Conservation (phyloP, 2,888 invertebrate species). For the Hartigia nigra region DNA sequence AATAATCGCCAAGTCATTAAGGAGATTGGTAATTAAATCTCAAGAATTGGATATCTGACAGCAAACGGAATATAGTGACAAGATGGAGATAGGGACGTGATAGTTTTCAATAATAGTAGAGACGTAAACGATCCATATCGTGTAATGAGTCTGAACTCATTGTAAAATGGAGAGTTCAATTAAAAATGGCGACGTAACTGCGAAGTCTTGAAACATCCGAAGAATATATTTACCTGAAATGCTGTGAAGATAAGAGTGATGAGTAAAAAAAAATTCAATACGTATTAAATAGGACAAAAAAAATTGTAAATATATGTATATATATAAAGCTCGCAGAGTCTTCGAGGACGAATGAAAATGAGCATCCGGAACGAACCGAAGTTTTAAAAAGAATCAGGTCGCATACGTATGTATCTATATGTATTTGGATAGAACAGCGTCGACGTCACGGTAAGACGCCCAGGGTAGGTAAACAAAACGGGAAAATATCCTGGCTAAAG, state of each 20-base stretch:
- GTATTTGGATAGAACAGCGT: background rate
- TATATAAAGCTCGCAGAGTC: background rate
- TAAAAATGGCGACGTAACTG: background rate
- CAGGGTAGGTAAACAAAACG: background rate
- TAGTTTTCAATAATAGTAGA: background rate
- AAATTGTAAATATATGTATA: background rate
- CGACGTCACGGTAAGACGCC: background rate
- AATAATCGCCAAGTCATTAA: background rate
- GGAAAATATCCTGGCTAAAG: background rate
- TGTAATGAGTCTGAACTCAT: background rate
- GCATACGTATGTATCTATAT: background rate
- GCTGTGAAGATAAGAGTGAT: background rate
- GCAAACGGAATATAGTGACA: background rate
- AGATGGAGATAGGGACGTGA: background rate
- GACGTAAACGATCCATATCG: background rate
- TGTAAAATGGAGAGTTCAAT: background rate
- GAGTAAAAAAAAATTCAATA: background rate
- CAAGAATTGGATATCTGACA: background rate
- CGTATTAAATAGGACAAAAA: background rate
- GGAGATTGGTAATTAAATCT: background rate
- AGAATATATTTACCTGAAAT: background rate
- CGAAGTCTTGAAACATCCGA: background rate
- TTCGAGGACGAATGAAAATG: background rate
- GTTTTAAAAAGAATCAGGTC: background rate
- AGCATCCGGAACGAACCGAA: background rate